phyloP scores from a whole-genome alignment of 2,888 invertebrate species.

The Macrosiphum euphorbiae region DNA sequence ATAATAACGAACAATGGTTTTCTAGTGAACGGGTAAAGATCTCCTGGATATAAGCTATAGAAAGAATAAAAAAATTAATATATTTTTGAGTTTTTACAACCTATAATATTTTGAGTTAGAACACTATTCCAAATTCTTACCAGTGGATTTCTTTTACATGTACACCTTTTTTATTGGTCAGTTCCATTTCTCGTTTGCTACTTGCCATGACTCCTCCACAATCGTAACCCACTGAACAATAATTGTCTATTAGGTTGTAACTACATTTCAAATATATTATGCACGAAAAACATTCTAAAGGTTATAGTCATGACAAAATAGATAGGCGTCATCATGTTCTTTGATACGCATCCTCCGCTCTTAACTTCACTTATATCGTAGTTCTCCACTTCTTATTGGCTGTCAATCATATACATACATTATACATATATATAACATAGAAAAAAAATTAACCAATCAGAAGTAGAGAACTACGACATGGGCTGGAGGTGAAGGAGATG shows the following conservation, averaged over 20 bases:
- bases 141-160: conserved; percentile 73
- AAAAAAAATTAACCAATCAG: too few relatives aligned
- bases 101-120: not conserved
- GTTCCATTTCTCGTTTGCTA: conserved; percentile 83
- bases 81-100: not conserved
- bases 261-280: not conserved
- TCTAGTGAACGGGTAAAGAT: conserved; percentile 91
- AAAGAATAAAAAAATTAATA: conserved; percentile 56
- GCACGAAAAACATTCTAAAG: not conserved
- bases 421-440: too few relatives aligned
- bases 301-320: not conserved
- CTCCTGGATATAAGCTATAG: conserved; percentile 87
- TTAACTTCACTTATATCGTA: too few relatives aligned
- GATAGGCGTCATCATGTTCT: too few relatives aligned
- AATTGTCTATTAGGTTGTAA: not conserved
- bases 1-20: conserved; percentile 93
- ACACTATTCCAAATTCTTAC: conserved; percentile 69
- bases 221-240: conserved; percentile 83
- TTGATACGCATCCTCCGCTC: too few relatives aligned
- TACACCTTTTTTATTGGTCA: conserved; percentile 69
- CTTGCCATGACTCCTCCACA: conserved; percentile 91
- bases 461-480: too few relatives aligned
- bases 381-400: too few relatives aligned
- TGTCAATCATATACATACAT: too few relatives aligned
- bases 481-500: too few relatives aligned